These are phyloP conservation scores for Calephelis perditalis DNA, from an alignment of 2,888 invertebrate genomes.

Conservation along the genomic window DNA sequence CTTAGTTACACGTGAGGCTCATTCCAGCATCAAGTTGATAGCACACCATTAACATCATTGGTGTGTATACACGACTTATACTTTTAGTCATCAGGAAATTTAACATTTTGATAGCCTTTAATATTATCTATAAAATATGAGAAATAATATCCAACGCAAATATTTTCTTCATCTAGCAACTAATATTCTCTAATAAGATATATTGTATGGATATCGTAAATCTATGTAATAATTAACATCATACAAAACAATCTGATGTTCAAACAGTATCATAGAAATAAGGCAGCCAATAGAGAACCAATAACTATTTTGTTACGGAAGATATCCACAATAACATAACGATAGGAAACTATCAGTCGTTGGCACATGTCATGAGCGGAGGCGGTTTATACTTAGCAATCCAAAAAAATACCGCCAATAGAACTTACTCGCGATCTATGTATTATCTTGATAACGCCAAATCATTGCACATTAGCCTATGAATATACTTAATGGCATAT, in stretches of 20 bases:
- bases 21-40: no score
- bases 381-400: slow-evolving; percentile 14
- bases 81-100: no score
- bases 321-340: slow-evolving; percentile 49
- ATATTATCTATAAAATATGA: no score
- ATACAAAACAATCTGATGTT: slow-evolving; percentile 22
- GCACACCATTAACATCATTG: no score
- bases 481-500: no score
- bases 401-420: background rate
- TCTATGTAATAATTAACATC: background rate
- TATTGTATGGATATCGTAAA: background rate
- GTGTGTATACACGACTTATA: no score
- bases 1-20: no score
- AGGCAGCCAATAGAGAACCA: slow-evolving; percentile 51
- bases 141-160: no score
- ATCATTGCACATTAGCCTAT: no score
- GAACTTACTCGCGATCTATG: background rate
- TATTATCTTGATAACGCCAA: background rate
- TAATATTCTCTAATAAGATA: background rate
- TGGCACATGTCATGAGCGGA: slow-evolving; percentile 27
- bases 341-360: slow-evolving; percentile 28
- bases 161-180: no score
- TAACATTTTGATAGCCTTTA: no score
- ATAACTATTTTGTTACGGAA: slow-evolving; percentile 61
- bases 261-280: slow-evolving; percentile 45